Evolutionary conservation across 2,113 vertebrate species (phyloP), one percentile per base, ranked within the genome.

Genomic region (Elephas maximus): DNA sequence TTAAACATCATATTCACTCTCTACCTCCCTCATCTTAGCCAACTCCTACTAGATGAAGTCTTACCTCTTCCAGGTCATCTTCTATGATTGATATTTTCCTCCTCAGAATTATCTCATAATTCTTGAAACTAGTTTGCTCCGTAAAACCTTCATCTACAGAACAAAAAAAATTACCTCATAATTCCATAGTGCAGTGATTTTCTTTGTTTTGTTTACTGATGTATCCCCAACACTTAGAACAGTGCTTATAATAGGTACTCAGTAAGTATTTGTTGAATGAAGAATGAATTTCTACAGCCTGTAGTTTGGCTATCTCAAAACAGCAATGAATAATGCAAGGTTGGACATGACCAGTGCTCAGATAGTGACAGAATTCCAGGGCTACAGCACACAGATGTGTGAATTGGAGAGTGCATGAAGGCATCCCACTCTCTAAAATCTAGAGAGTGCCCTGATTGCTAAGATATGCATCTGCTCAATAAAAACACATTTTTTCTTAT

Each of bases 221-320:
- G 37, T 37, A 37, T 37, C 37, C 37, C 37, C 37, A 37, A 37
- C 37, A 37, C 37, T 37, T 37, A 37, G 37, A 37, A 37, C 37
- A 37, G 37, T 37, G 37, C 37, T 37, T 37, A 37, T 37, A 37
- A 37, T 37, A 37, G 37, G 37, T 37, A 37, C 37, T 37, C 37
- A 37, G 37, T 37, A 37, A 37, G 37, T 37, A 37, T 37, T 37
- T 37, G 37, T 37, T 37, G 37, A 37, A 37, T 37, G 37, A 37
- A 37, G 37, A 37, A 37, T 37, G 37, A 37, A 37, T 63, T 78
- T 26, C 82, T 86, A 86, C 12, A 87, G 28, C 33, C 37, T 79
- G 45, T 87, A 87, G 79, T 79, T 79, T 86, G 62, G 74, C 79
- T 87, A 57, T 79, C 62, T 57, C 84, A 77, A 87, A 87, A 60